These are phyloP conservation scores for Terrapene triunguis DNA, from an alignment of 2,113 vertebrate species.

Conservation along the genomic window DNA sequence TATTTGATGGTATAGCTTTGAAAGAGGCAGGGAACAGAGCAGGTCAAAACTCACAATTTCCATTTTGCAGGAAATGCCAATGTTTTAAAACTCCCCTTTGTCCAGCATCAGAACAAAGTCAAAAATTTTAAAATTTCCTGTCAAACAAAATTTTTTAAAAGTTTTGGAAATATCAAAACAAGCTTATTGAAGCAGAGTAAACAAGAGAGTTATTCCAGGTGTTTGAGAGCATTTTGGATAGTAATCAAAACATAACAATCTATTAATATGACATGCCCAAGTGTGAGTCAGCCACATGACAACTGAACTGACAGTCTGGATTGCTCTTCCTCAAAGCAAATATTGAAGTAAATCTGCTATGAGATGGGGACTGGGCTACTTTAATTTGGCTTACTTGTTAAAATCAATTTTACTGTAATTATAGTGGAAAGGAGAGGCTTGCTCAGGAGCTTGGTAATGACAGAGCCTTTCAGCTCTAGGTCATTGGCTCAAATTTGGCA, in stretches of 20 bases:
- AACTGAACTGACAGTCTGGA: not conserved
- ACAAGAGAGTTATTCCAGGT: not conserved
- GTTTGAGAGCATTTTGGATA: not conserved
- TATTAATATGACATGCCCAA: not conserved
- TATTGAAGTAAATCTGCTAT: not conserved
- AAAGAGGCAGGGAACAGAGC: not conserved
- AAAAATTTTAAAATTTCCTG: slow-evolving; percentile 35
- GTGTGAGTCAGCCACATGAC: accelerated
- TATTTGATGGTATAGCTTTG: accelerated
- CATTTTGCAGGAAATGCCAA: not conserved
- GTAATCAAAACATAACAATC: not conserved
- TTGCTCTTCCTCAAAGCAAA: not conserved
- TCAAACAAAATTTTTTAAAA: slow-evolving; percentile 30
- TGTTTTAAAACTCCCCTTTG: not conserved
- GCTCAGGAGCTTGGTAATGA: not conserved
- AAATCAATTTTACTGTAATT: not conserved
- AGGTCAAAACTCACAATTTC: not conserved
- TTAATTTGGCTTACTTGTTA: not conserved
- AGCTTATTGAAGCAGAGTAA: not conserved
- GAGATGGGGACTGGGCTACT: not conserved
- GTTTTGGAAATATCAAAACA: slow-evolving; percentile 15
- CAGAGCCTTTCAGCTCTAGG: not conserved
- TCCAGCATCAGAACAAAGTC: not conserved
- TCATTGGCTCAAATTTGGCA: accelerated
- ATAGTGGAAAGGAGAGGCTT: not conserved